phyloP scores from a whole-genome alignment of 2,888 invertebrate species.

The Vanessa cardui region DNA sequence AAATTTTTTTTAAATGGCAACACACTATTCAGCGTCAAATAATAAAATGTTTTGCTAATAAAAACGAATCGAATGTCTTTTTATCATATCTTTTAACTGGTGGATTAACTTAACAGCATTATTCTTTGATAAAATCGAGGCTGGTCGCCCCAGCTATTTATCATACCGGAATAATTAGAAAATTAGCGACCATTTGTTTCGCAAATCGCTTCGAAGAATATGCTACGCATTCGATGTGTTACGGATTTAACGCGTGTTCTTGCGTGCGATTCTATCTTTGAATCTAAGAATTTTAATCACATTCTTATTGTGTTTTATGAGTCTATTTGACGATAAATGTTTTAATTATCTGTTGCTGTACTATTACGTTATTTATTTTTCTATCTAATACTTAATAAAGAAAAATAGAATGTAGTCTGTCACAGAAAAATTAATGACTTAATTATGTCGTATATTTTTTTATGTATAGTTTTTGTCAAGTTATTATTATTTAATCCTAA shows the following conservation, averaged over 20 bases:
- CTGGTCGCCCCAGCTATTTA: constrained; percentile 51
- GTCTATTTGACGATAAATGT: not conserved
- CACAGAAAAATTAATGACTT: too few relatives aligned
- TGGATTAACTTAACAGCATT: constrained; percentile 14
- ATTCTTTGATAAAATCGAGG: constrained; percentile 26
- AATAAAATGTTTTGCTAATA: too few relatives aligned
- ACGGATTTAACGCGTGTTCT: constrained; percentile 19
- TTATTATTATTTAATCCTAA: too few relatives aligned
- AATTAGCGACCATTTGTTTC: constrained; percentile 34
- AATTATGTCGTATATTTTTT: too few relatives aligned
- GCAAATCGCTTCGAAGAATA: constrained; percentile 22
- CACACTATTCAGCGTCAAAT: too few relatives aligned
- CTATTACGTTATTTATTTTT: not conserved
- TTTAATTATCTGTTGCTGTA: not conserved
- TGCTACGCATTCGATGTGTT: constrained; percentile 7
- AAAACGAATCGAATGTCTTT: not conserved
- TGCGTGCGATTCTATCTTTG: constrained; percentile 15
- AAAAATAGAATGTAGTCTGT: not conserved
- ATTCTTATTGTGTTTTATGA: not conserved
- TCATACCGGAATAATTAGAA: constrained; percentile 52
- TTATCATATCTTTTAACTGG: constrained; percentile 7
- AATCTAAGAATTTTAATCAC: constrained; percentile 4
- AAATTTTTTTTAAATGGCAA: too few relatives aligned
- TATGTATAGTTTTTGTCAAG: too few relatives aligned
- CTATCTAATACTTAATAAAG: not conserved